Conservation (phyloP, 2,888 invertebrate genomes). For the Netelia melanura region DNA sequence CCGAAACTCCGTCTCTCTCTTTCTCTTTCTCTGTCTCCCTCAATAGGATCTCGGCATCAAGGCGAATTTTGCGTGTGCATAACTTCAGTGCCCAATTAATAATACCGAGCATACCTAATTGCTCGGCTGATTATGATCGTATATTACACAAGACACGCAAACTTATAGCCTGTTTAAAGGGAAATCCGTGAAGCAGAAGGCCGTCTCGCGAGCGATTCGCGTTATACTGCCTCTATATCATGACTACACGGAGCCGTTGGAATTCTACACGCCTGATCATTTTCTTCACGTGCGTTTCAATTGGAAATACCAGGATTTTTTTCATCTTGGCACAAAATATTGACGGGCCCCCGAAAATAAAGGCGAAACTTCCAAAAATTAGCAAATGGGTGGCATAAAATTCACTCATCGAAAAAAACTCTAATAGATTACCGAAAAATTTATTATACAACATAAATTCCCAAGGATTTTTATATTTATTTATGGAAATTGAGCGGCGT, state of each 20-base stretch:
- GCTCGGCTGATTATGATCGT: conserved; percentile 76
- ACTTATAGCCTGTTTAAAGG: conserved; percentile 54
- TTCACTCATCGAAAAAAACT: background rate
- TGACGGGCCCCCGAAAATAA: background rate
- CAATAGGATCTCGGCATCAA: conserved; percentile 11
- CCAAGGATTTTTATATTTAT: background rate
- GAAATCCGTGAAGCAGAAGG: conserved; percentile 31
- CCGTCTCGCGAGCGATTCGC: conserved; percentile 7
- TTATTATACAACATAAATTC: background rate
- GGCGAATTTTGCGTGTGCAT: conserved; percentile 75
- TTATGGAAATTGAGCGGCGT: conserved; percentile 19
- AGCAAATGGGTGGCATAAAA: background rate
- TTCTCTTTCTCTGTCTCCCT: background rate
- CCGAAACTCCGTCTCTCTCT: conserved; percentile 16
- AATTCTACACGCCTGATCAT: conserved; percentile 33
- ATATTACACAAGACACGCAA: conserved; percentile 50
- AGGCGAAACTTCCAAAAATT: background rate
- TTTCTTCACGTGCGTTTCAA: conserved; percentile 29
- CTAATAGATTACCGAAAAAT: conserved; percentile 1
- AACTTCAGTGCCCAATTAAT: conserved; percentile 79
- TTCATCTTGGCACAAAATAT: background rate
- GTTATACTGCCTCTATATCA: conserved; percentile 49
- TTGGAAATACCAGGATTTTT: background rate
- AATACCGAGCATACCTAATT: conserved; percentile 75
- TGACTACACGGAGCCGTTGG: conserved; percentile 23